Evolutionary conservation across 2,888 invertebrate genomes (phyloP).

Genomic region (Micropterix aruncella): DNA sequence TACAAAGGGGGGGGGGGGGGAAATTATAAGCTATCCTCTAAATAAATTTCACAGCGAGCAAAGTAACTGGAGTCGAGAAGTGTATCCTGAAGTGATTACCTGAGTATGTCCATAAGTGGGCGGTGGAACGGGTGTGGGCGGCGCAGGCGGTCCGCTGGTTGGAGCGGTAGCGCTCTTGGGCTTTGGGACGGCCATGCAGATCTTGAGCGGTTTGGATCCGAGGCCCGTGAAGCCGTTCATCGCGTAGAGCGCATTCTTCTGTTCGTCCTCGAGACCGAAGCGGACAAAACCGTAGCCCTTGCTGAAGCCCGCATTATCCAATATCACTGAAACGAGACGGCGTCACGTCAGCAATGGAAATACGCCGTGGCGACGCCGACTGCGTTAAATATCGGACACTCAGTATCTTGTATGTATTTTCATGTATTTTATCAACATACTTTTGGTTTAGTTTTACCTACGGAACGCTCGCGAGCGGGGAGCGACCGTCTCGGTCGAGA

Average conservation of each 20-base stretch:
- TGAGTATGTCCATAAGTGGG: conserved; percentile 20
- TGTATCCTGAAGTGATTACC: conserved; percentile 15
- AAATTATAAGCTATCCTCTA: too few relatives aligned
- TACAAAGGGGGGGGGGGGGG: too few relatives aligned
- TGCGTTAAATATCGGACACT: background rate
- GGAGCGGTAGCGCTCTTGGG: conserved; percentile 43
- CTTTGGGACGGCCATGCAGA: conserved; percentile 85
- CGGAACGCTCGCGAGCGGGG: background rate
- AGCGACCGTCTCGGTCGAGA: too few relatives aligned
- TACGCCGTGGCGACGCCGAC: too few relatives aligned
- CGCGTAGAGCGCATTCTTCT: conserved; percentile 79
- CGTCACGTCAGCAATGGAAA: conserved; percentile 2
- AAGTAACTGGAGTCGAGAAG: too few relatives aligned
- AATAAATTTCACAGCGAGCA: too few relatives aligned
- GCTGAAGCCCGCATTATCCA: conserved; percentile 80
- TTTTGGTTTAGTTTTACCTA: background rate
- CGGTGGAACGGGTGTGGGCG: conserved; percentile 21
- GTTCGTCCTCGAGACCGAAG: conserved; percentile 88
- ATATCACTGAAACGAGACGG: conserved; percentile 51
- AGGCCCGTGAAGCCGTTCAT: conserved; percentile 90
- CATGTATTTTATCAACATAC: background rate
- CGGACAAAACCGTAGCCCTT: conserved; percentile 94
- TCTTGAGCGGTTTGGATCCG: conserved; percentile 78
- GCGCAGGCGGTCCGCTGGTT: conserved; percentile 17
- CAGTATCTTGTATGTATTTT: background rate